These are phyloP conservation scores for Microdon myrmicae DNA, from an alignment of 2,888 invertebrate species.

Conservation along the genomic window DNA sequence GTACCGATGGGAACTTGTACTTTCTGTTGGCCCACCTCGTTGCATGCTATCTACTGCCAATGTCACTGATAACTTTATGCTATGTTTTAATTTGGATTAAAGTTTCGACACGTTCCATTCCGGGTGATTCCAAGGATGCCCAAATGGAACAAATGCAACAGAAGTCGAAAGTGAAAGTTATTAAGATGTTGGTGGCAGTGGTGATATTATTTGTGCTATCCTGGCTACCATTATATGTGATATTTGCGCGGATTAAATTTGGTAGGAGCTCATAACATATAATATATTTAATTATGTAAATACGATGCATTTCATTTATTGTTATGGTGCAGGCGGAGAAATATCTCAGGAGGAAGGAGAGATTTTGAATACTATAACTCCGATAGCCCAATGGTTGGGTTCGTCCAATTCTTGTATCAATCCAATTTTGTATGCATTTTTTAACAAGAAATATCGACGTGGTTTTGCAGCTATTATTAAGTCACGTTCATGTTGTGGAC, in stretches of 20 bases:
- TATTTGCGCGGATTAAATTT: conserved; percentile 87
- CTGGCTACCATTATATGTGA: conserved; percentile 91
- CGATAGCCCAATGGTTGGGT: conserved; percentile 92
- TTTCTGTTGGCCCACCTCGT: conserved; percentile 89
- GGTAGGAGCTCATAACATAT: conserved; percentile 71
- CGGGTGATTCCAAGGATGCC: conserved; percentile 89
- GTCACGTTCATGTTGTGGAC: conserved; percentile 86
- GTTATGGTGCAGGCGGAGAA: conserved; percentile 56
- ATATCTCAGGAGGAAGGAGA: conserved; percentile 83
- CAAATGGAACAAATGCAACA: conserved; percentile 93
- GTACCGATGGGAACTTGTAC: conserved; percentile 82
- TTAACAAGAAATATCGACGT: conserved; percentile 91
- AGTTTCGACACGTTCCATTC: conserved; percentile 87
- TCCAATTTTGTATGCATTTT: conserved; percentile 93
- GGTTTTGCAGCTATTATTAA: conserved; percentile 90
- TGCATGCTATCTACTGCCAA: conserved; percentile 90
- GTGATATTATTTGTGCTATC: conserved; percentile 93
- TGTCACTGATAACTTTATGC: conserved; percentile 90
- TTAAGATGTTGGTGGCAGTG: conserved; percentile 93
- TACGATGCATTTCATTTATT: background rate
- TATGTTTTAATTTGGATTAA: conserved; percentile 93
- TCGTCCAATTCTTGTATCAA: conserved; percentile 96
- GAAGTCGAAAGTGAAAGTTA: conserved; percentile 92
- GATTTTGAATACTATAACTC: conserved; percentile 81
- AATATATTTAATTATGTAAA: background rate